Evolutionary conservation across 2,888 invertebrate genomes (phyloP), one percentile per base, ranked within the genome.

Genomic region (Ceraclea dissimilis): DNA sequence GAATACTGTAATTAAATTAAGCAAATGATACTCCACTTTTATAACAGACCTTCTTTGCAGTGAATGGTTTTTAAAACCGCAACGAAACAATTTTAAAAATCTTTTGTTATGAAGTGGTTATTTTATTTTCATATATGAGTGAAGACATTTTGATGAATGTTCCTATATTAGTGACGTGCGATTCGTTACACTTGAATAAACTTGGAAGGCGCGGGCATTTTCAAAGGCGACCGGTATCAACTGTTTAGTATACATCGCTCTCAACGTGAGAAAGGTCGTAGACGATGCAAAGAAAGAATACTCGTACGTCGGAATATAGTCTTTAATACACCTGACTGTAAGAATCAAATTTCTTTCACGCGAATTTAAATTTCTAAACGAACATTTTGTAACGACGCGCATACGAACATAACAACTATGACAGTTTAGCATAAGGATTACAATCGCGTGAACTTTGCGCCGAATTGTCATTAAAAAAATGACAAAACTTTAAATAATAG

Each of bases 291-390:
- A 2, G 39, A 26, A 26, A 26, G 26, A 26, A 26, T 10, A 10
- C 26, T 6, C 4, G 10, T 10, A 10, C 10, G 10, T 26, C 26
- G 26, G 26, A 26, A 26, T 26, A 26, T 26, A 26, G 10, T 26
- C 52, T 51, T 52, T 56, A 56, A n/a, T 48, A 50, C 59, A 59
- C 59, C 56, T 59, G 59, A 56, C 52, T 34, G 56, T 59, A 59
- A 56, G 59, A 39, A 53, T 56, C 54, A 55, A 56, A 59, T 59
- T 59, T 56, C 59, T 56, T 19, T 56, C 56, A 49, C 47, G 56
- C 56, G 56, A 59, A 59, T 59, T 59, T 51, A 56, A 56, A 59
- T 56, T 59, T 59, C 56, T 56, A 56, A 59, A 56, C 59, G 59
- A 20, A 19, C 51, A 48, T 19, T 47, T 5, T 6, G 11, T 6